These are phyloP conservation scores for Sphaeridia pumilis DNA, from an alignment of 2,888 invertebrate species.

Conservation along the genomic window DNA sequence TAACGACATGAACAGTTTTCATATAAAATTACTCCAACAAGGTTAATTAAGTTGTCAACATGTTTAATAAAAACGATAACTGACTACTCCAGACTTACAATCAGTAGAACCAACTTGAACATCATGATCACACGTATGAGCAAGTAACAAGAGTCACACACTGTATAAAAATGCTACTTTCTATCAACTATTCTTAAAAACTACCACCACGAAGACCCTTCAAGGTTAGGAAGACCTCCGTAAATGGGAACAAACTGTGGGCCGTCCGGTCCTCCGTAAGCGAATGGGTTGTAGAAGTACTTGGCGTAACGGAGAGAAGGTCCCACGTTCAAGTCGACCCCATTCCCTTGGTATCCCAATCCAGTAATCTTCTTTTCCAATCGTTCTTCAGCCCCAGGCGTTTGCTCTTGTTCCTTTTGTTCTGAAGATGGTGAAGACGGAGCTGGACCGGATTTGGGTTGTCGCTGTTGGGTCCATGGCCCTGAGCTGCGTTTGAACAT, in stretches of 20 bases:
- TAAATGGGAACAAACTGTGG: conserved; percentile 11
- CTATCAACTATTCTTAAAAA: no score
- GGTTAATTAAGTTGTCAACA: no score
- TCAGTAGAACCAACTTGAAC: no score
- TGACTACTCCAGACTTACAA: no score
- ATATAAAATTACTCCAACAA: no score
- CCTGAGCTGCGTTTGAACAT: no score
- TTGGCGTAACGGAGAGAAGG: conserved; percentile 9
- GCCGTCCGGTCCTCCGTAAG: conserved; percentile 12
- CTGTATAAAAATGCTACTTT: not conserved
- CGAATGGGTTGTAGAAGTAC: conserved; percentile 10
- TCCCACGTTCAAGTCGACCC: not conserved
- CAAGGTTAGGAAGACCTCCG: conserved; percentile 1
- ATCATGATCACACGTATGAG: no score
- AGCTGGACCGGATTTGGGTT: not conserved
- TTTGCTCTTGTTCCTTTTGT: not conserved
- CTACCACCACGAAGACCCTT: not conserved
- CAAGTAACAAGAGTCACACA: not conserved
- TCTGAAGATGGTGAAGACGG: no score
- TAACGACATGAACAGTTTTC: no score
- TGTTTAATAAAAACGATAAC: no score
- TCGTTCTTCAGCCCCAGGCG: not conserved
- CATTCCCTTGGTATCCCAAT: not conserved
- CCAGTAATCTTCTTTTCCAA: not conserved
- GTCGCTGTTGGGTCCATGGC: no score